Base-by-base conservation (phyloP, 2,888 invertebrate genomes). In the Caenorhabditis sulstoni region DNA sequence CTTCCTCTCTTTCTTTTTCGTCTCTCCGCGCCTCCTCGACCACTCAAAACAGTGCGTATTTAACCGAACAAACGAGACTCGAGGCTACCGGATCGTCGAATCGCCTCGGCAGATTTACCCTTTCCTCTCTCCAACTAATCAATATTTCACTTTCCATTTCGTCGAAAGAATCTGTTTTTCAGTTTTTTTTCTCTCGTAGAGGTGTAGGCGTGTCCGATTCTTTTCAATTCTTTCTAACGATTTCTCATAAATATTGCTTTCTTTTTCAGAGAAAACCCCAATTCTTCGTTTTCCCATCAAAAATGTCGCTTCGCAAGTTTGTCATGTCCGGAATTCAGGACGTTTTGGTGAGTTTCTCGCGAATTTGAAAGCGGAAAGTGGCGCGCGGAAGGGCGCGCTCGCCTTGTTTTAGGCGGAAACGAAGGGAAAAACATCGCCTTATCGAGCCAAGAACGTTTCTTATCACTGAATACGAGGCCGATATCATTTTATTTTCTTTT, bases 261-360 rank as follows among this genome's bases (percentile, higher is more conserved):
- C 14, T 47, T 58, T 67, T 50, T 39, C 22, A 50, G 50, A 41
- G n/a, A 55, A 53, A 37, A 16, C 39, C n/a, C 23, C 3, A 5
- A 5, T 29, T 29, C 29, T 29, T 29, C 29, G 29, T 29, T 29
- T 29, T 29, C 29, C 4, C 29, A 29, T 50, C 50, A 57, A 29
- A 20, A 57, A 80, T 80, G 80, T 76, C 75, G 35, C 78, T 81
- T 23, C 67, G 74, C 45, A 81, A 77, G 55, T 83, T 81, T 23
- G 68, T 83, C 47, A 79, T 74, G 55, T 81, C 81, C 45, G 83
- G 83, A 37, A 79, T 83, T 47, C 75, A 83, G 64, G 83, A 83
- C 57, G 83, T 79, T 35, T 29, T 83, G 50, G 81, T 81, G 39
- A 74, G 81, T 78, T 29, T 29, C 7, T 7, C 29, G 4, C 4